These are phyloP conservation scores for Vesta saturnalis DNA, from an alignment of 2,888 invertebrate genomes.

Conservation along the genomic window DNA sequence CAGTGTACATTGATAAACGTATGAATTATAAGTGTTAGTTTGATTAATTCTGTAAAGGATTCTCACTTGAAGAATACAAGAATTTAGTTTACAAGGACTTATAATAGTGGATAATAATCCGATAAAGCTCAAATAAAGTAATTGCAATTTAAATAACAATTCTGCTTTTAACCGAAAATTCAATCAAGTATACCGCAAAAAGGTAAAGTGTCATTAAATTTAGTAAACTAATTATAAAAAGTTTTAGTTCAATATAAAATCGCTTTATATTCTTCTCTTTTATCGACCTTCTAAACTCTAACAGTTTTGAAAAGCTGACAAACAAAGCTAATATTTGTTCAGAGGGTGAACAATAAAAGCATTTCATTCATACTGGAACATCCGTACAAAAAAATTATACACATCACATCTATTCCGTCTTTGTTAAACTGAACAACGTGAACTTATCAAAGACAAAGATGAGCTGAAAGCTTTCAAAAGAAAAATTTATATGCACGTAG, in stretches of 20 bases:
- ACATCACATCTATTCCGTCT: slow-evolving; percentile 22
- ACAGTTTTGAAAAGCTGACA: slow-evolving; percentile 57
- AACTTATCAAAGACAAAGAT: slow-evolving; percentile 25
- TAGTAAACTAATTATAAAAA: slow-evolving; percentile 5
- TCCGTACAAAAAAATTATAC: slow-evolving; percentile 28
- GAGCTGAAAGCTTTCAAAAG: slow-evolving; percentile 25
- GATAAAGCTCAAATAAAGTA: no score
- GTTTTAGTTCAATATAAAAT: slow-evolving; percentile 44
- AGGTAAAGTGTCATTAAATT: no score
- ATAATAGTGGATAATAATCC: no score
- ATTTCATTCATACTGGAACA: slow-evolving; percentile 53
- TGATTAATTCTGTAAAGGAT: no score
- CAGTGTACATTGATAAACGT: no score
- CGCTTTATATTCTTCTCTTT: slow-evolving; percentile 48
- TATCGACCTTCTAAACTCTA: slow-evolving; percentile 51
- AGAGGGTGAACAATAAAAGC: slow-evolving; percentile 60
- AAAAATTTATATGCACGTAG: slow-evolving; percentile 27
- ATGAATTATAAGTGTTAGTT: no score
- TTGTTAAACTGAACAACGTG: slow-evolving; percentile 11
- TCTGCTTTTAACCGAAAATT: no score
- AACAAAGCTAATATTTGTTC: slow-evolving; percentile 61
- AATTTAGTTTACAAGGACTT: no score
- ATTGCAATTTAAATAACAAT: no score
- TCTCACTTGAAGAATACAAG: no score
- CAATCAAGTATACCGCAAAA: no score